Conservation (phyloP, 2,888 invertebrate species). For the Anagyrus pseudococci region DNA sequence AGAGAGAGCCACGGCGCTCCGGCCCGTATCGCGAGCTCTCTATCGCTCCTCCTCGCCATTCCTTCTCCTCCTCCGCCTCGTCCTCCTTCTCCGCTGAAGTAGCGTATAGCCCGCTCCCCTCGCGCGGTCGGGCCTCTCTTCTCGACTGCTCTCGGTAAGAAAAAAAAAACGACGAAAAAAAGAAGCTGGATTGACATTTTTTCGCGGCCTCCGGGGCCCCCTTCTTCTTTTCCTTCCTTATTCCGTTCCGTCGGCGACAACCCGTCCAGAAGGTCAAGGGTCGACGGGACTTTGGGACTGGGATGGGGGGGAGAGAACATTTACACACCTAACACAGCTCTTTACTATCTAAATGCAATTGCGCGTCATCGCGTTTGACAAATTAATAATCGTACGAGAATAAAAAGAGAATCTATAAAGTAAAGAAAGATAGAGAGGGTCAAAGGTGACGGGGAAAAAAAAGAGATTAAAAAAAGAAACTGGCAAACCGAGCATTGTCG, state of each 20-base stretch:
- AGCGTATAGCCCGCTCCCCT: too few relatives aligned
- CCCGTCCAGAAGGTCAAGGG: neutral
- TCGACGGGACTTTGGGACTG: too few relatives aligned
- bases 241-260: neutral
- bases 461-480: neutral
- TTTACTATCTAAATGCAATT: constrained; percentile 46
- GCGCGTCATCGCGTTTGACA: too few relatives aligned
- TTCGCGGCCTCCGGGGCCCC: constrained; percentile 7
- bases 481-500: constrained; percentile 6
- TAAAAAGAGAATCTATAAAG: neutral
- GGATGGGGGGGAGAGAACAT: constrained; percentile 43
- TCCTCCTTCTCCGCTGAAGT: neutral
- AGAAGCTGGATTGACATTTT: constrained; percentile 6
- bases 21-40: too few relatives aligned
- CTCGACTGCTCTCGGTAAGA: neutral
- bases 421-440: neutral
- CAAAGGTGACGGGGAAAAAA: neutral
- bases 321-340: constrained; percentile 49
- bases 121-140: neutral
- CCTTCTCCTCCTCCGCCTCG: neutral
- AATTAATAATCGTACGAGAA: constrained; percentile 29
- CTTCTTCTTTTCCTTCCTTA: neutral
- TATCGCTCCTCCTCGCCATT: neutral
- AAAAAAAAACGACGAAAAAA: constrained; percentile 3
- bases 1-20: too few relatives aligned